Evolutionary conservation across 2,113 vertebrate species (phyloP), one percentile per base, ranked within the genome.

Genomic region (Callopanchax toddi): DNA sequence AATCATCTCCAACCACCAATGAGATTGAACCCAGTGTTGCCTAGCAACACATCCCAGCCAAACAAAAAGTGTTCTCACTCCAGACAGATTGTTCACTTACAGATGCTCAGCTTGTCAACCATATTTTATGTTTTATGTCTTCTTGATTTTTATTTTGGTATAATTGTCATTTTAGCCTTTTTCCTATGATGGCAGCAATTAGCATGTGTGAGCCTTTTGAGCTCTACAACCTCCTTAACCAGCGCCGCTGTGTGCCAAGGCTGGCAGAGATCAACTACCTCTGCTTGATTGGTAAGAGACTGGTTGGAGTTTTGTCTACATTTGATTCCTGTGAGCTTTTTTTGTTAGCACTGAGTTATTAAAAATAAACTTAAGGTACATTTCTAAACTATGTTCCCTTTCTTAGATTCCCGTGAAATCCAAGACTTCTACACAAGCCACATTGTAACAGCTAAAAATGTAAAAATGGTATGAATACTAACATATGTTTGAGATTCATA

Each of bases 141-240:
- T 15, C 1, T 18, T 32, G 2, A 4, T 17, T 4, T 49, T 16
- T 29, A 6, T 44, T 51, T 48, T 1, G n/a, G 2, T 11, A 11
- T 23, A 1, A 26, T n/a, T 42, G 17, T 23, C 44, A 18, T 12
- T 5, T 18, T 36, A 10, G 26, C 6, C 3, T 16, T 0, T 0
- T n/a, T 54, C 5, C 44, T 63, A 42, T 2, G 17, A 95, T 95
- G 95, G 86, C 89, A 36, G 73, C 74, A 3, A 29, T 93, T 20
- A 5, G 57, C 12, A 74, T 94, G 29, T 95, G 92, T 84, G 92
- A 94, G n/a, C 88, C 93, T 0, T 79, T 26, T 1, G 85, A 91
- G 6, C 93, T 96, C 40, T 96, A 93, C 84, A 97, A 96, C 71
- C 88, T 95, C 50, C 82, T 96, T 60, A 95, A 94, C 70, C 95